A percentile compares a stretch with the other conserved stretches of the same genome.
phyloP scores from a whole-genome alignment of 2,113 vertebrate species.

The Podiceps cristatus region DNA sequence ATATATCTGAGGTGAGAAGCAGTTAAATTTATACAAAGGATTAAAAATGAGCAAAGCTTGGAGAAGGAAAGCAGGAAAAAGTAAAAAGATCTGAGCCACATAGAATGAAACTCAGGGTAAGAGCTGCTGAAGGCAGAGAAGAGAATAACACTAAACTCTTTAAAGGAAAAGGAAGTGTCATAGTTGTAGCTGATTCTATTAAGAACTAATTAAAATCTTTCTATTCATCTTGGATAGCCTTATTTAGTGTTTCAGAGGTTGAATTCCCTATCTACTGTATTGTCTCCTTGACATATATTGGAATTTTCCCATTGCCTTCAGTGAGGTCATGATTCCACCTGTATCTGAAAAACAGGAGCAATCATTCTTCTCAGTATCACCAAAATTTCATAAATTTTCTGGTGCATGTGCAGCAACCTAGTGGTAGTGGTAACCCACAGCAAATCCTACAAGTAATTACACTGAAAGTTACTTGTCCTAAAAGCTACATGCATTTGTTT shows the following conservation, averaged over 20 bases:
- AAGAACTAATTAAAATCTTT: neutral
- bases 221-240: neutral
- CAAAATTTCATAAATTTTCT: neutral
- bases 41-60: neutral
- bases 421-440: neutral
- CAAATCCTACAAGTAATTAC: neutral
- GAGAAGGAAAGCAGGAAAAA: neutral
- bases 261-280: neutral
- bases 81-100: neutral
- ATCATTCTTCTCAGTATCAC: neutral
- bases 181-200: neutral
- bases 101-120: neutral
- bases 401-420: neutral
- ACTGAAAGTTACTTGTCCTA: neutral
- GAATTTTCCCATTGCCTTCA: neutral
- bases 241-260: neutral
- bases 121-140: neutral
- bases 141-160: neutral
- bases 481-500: neutral
- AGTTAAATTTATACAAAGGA: neutral
- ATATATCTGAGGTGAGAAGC: neutral
- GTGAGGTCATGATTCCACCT: neutral
- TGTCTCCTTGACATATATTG: neutral
- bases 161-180: neutral
- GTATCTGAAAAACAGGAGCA: neutral